Percentiles rank a stretch among this genome's conserved stretches.
phyloP scores from a whole-genome alignment of 2,888 invertebrate genomes.

The Torymus tubicola region DNA sequence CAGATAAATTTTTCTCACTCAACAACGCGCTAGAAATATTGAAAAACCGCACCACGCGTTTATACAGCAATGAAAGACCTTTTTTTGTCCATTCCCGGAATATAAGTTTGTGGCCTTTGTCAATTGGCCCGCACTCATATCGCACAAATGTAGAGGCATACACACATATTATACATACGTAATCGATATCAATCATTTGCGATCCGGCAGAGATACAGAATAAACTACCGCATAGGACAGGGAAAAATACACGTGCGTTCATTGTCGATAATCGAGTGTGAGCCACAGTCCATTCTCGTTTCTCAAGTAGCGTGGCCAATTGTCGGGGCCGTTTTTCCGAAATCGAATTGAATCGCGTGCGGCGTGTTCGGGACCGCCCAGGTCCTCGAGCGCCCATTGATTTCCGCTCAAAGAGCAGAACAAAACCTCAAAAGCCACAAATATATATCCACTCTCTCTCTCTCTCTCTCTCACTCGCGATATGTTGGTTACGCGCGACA shows the following conservation, averaged over 20 bases:
- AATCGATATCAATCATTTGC: constrained; percentile 48
- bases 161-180: neutral
- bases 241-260: neutral
- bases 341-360: constrained; percentile 42
- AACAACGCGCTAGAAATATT: neutral
- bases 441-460: constrained; percentile 18
- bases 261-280: constrained; percentile 32
- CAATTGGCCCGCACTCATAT: constrained; percentile 20
- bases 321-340: constrained; percentile 20
- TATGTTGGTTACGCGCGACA: constrained; percentile 64
- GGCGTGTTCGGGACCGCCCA: constrained; percentile 31
- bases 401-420: constrained; percentile 59
- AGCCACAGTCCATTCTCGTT: constrained; percentile 36
- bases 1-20: constrained; percentile 15
- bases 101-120: constrained; percentile 17
- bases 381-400: constrained; percentile 39
- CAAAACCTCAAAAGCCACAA: constrained; percentile 74
- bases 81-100: constrained; percentile 19
- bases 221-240: neutral
- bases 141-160: neutral
- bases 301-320: constrained; percentile 42
- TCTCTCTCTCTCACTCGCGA: neutral
- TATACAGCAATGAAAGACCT: neutral
- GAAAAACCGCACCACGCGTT: neutral
- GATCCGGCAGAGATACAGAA: constrained; percentile 7